Base-by-base conservation (phyloP, 2,797 vertebrate species). In the Falco rusticolus region DNA sequence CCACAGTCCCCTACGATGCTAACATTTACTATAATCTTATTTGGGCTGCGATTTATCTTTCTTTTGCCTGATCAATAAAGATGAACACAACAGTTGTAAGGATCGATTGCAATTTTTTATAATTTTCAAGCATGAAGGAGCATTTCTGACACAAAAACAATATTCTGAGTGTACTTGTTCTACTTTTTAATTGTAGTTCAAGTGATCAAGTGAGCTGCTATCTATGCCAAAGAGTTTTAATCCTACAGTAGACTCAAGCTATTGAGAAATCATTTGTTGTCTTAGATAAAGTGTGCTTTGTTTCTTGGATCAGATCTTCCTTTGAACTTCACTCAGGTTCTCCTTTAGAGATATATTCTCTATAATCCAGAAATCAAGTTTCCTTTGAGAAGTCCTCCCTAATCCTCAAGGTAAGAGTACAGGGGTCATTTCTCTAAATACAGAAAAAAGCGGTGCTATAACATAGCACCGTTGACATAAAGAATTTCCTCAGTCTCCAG, bases 91-190 rank as follows among this genome's bases (percentile, higher is more conserved):
- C 98, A 98, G 98, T 98, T 98, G 98, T 98, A 98, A 97, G 93
- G 98, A 99, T 99, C 98, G 97, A 99, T 99, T 98, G 98, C 97
- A 97, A 97, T 98, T 98, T 98, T 98, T 98, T 98, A 98, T 98
- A 97, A 98, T 98, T 98, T 98, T 98, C 97, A 96, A 96, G 98
- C 95, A 95, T 54, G 78, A 97, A 95, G 93, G 97, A 97, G 74
- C 94, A 87, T 97, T 98, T 98, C 92, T 98, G 98, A 98, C 98
- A 98, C 72, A 96, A 97, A 97, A 97, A 98, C 95, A 96, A 97
- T 98, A 98, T 92, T 97, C 57, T 33, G 94, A 94, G 96, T 39
- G 86, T 68, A 72, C 85, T 83, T 43, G 94, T 94, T 95, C 93
- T 90, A 76, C 90, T 92, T 94, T 96, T 93, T 93, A 95, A 96